Evolutionary conservation across 2,113 vertebrate species (phyloP).

Genomic region (Pelecanus crispus): DNA sequence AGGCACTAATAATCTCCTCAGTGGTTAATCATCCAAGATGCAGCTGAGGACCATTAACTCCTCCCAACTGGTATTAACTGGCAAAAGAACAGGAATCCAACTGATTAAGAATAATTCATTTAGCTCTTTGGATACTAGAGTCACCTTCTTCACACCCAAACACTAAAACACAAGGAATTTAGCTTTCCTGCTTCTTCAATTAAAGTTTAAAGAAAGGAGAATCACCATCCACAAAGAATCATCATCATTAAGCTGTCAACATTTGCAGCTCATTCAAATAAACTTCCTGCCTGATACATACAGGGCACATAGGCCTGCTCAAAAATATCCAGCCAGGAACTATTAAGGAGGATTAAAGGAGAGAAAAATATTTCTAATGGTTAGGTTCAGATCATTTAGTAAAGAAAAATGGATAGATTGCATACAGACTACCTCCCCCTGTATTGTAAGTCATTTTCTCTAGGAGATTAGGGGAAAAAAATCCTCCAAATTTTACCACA

Average conservation of each 20-base stretch:
- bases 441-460: background rate
- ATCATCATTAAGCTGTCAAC: background rate
- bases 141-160: background rate
- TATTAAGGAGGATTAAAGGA: background rate
- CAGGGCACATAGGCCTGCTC: background rate
- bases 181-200: background rate
- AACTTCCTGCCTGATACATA: background rate
- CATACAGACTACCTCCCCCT: background rate
- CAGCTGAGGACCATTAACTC: background rate
- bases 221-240: background rate
- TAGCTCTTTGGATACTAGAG: background rate
- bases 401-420: background rate
- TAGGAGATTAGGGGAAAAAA: background rate
- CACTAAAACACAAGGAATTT: background rate
- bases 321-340: background rate
- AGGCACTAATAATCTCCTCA: background rate
- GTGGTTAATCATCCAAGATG: background rate
- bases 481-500: accelerated
- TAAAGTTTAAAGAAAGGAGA: background rate
- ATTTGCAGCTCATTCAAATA: background rate
- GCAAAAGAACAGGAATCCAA: background rate
- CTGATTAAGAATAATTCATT: background rate
- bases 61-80: background rate
- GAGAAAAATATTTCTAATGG: background rate
- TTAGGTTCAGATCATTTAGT: background rate